Base-by-base conservation (phyloP, 2,888 invertebrate species). In the Pantelozetes paolii region DNA sequence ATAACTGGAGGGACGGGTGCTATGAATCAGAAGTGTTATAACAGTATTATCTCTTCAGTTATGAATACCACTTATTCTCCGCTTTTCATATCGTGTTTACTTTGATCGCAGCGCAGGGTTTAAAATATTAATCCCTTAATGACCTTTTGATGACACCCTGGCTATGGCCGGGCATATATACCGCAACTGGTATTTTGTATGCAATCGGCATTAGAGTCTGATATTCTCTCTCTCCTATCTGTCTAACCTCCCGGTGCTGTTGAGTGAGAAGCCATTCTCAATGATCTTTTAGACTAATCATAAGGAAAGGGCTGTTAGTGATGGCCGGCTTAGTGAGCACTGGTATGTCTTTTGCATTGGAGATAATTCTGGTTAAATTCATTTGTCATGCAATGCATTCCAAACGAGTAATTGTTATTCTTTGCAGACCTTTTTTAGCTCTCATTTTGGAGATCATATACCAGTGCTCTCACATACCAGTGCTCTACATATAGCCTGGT, bases 181-280 rank as follows among this genome's bases (percentile, higher is more conserved):
- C 42, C 69, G 69, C 50, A 69, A 74, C 26, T 57, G 28, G 28
- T 28, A 40, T 73, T 71, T 40, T 57, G 74, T 42, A 71, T 73
- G 67, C 76, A 76, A 75, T 70, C 64, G 71, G 72, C 62, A 71
- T 71, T 76, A 45, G 75, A 75, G 23, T 74, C 75, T 9, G 74
- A 54, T 70, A n/a, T n/a, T n/a, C n/a, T n/a, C 71, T 72, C 75
- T 64, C 74, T 75, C 64, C 23, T 71, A 71, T 75, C 62, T 75
- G 69, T 75, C 73, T 75, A 36, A 69, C 50, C n/a, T 40, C 36
- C 57, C 36, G 30, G 15, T 54, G 40, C 42, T 76, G 26, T 26
- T 32, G 13, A 45, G 36, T 64, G 71, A 15, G 32, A 67, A 40
- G 69, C 62, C 64, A 50, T 48, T 32, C 59, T 74, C 74, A 45